Evolutionary conservation across 1,140 invertebrate species (phyloP).

Genomic region (Drosophila bocki): DNA sequence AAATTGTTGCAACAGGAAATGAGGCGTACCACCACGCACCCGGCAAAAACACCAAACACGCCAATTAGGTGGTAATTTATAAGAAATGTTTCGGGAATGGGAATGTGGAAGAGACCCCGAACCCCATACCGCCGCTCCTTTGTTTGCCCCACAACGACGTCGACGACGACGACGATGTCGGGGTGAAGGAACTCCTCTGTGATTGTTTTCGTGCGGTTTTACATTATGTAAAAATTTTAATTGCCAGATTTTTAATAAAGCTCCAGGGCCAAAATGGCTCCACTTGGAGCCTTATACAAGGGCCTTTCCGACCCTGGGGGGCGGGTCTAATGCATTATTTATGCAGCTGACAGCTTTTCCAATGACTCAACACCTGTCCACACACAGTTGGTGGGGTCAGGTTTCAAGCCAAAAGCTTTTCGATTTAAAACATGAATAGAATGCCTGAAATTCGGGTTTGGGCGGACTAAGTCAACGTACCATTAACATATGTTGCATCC

Average conservation of each 20-base stretch:
- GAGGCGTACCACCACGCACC: conserved; percentile 70
- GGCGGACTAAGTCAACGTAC: background rate
- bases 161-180: conserved; percentile 21
- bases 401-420: conserved; percentile 7
- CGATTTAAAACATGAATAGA: conserved; percentile 8
- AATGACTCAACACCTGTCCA: conserved; percentile 47
- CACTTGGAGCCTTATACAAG: conserved; percentile 2
- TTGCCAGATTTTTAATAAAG: conserved; percentile 65
- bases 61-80: conserved; percentile 71
- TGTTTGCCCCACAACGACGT: conserved; percentile 18
- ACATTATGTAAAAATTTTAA: conserved; percentile 66
- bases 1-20: conserved; percentile 74
- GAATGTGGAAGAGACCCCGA: conserved; percentile 2
- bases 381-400: conserved; percentile 12
- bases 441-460: conserved; percentile 10
- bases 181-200: conserved; percentile 57
- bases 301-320: background rate
- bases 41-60: conserved; percentile 43
- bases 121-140: conserved; percentile 5
- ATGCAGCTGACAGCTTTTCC: conserved; percentile 44
- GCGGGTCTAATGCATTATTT: conserved; percentile 40
- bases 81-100: conserved; percentile 45
- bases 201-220: conserved; percentile 28
- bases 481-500: background rate
- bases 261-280: conserved; percentile 29